Evolutionary conservation across 2,113 vertebrate genomes (phyloP), one percentile per base, ranked within the genome.

Genomic region (Scomber japonicus): DNA sequence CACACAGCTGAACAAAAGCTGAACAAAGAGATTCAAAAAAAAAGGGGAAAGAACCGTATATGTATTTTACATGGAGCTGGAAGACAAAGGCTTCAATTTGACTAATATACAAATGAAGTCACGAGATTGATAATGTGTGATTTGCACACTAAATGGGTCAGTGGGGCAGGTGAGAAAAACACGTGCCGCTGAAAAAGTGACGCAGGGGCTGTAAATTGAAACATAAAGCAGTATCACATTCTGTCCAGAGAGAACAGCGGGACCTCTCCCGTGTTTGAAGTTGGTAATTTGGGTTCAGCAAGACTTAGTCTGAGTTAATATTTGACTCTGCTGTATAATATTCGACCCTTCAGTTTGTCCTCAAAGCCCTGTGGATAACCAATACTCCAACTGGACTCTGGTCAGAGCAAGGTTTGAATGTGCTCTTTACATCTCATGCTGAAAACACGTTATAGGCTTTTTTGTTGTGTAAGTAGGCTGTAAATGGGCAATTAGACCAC

Each of bases 231-330:
- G 24, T 24, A 24, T 24, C 51, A 4, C 73, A 5, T 0, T 5
- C 2, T 6, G 5, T 2, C 19, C 2, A 45, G 3, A 31, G 35
- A 7, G 21, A 75, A 61, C 54, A 50, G 56, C 68, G 5, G 15
- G 24, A 53, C 46, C 1, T n/a, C 24, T 8, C 27, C 45, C 27
- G 3, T 21, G 56, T 74, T 67, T 71, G 15, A 71, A 24, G 56
- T 24, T 65, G 19, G 11, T 35, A 13, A 63, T 69, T 44, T 61
- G 14, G 31, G n/a, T 19, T 66, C 19, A 76, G 17, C 50, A 61
- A 62, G 1, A 40, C 14, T 16, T 8, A 10, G 11, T 48, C 62
- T 17, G 49, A 77, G 86, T 85, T 91, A 85, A 88, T 92, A 79
- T 88, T 90, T 90, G 76, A 89, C 50, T 64, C n/a, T 11, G 6